Evolutionary conservation across 2,113 vertebrate species (phyloP).

Genomic region (Syrmaticus mikado): DNA sequence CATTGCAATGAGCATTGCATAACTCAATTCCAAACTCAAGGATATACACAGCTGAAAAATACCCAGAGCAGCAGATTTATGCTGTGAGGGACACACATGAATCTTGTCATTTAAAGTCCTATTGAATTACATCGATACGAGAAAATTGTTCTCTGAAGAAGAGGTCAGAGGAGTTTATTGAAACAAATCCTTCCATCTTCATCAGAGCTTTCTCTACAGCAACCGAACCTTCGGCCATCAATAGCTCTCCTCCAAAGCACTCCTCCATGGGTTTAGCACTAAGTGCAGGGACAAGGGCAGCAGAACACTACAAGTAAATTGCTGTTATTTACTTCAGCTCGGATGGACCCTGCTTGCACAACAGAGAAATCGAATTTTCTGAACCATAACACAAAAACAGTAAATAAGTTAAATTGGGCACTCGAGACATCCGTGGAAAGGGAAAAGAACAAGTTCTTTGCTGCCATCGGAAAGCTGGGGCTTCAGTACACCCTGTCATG

Average conservation of each 20-base stretch:
- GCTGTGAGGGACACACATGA: constrained; percentile 12
- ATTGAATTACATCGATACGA: constrained; percentile 20
- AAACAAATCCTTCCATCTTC: constrained; percentile 64
- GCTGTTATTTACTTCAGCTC: constrained; percentile 1
- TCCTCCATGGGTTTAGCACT: constrained; percentile 13
- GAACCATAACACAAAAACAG: constrained; percentile 2
- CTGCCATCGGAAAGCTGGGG: neutral
- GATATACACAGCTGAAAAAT: constrained; percentile 24
- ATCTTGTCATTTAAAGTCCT: constrained; percentile 55
- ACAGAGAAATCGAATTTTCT: constrained; percentile 7
- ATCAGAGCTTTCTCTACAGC: constrained; percentile 38
- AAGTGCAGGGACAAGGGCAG: neutral
- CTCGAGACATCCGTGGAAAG: neutral
- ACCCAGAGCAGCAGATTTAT: neutral
- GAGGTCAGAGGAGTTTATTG: constrained; percentile 44
- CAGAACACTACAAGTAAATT: constrained; percentile 28
- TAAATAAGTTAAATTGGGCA: constrained; percentile 41
- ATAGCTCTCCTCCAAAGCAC: constrained; percentile 26
- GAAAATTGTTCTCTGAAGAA: constrained; percentile 60
- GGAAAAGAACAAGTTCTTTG: neutral
- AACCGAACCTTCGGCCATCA: neutral
- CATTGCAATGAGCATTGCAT: neutral
- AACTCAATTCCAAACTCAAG: constrained; percentile 58
- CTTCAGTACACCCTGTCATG: neutral
- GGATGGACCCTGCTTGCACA: neutral